These are phyloP conservation scores for Wasmannia auropunctata DNA, from an alignment of 1,140 invertebrate genomes.

Conservation along the genomic window DNA sequence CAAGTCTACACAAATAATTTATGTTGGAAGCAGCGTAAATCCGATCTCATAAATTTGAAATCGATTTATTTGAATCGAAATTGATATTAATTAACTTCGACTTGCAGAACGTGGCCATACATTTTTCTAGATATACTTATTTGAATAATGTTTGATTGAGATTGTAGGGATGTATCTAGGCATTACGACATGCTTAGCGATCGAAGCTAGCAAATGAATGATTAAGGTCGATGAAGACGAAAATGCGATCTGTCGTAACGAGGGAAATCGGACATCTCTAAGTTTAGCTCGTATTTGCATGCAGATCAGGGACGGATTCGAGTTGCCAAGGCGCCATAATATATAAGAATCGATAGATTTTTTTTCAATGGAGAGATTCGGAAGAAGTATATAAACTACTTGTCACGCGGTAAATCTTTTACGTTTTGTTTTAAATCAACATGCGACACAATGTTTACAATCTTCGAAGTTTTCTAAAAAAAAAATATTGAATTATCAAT, in stretches of 20 bases:
- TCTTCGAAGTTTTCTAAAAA: background rate
- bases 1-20: background rate
- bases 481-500: background rate
- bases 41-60: background rate
- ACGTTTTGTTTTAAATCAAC: background rate
- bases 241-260: conserved; percentile 72
- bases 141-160: background rate
- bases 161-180: background rate
- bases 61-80: background rate
- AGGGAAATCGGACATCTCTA: conserved; percentile 74
- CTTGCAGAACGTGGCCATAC: background rate
- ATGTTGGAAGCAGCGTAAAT: background rate
- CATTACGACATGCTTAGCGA: background rate
- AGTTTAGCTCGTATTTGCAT: conserved; percentile 73
- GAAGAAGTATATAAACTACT: background rate
- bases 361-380: conserved; percentile 10
- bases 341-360: background rate
- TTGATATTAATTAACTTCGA: background rate
- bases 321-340: conserved; percentile 61
- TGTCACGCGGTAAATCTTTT: background rate
- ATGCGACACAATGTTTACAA: background rate
- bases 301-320: conserved; percentile 70
- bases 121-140: background rate
- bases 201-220: conserved; percentile 41
- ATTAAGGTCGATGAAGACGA: conserved; percentile 74